Conservation (phyloP, 2,113 vertebrate genomes). For the Channa argus region DNA sequence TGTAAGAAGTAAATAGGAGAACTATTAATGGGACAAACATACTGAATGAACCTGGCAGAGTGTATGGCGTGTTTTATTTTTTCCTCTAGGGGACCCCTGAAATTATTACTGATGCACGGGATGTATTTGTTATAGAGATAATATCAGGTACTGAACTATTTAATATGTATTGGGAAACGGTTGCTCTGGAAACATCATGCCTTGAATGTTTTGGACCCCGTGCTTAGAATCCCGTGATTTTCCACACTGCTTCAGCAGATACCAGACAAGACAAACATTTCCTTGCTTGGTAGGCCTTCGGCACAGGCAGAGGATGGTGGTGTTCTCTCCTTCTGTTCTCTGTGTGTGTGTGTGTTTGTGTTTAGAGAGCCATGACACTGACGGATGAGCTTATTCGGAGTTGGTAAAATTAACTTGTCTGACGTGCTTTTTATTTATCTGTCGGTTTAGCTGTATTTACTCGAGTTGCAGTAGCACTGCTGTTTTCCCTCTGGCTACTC, state of each 20-base stretch:
- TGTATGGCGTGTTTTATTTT: neutral
- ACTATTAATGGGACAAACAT: neutral
- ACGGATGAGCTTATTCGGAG: conserved; percentile 10
- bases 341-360: conserved; percentile 21
- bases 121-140: neutral
- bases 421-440: neutral
- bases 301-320: conserved; percentile 6
- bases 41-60: neutral
- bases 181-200: conserved; percentile 40
- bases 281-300: conserved; percentile 56
- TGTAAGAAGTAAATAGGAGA: neutral
- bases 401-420: neutral
- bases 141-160: neutral
- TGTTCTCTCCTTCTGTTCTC: conserved; percentile 18
- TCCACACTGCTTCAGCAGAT: conserved; percentile 30
- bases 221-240: conserved; percentile 31
- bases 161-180: conserved; percentile 8
- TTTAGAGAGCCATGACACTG: conserved; percentile 1
- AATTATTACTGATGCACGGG: conserved; percentile 6
- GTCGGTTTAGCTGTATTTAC: neutral
- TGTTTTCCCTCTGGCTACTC: neutral
- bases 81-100: neutral
- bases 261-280: conserved; percentile 62
- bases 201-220: conserved; percentile 35
- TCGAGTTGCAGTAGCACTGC: neutral